Evolutionary conservation across 1,140 invertebrate genomes (phyloP).

Genomic region (Atta texana): DNA sequence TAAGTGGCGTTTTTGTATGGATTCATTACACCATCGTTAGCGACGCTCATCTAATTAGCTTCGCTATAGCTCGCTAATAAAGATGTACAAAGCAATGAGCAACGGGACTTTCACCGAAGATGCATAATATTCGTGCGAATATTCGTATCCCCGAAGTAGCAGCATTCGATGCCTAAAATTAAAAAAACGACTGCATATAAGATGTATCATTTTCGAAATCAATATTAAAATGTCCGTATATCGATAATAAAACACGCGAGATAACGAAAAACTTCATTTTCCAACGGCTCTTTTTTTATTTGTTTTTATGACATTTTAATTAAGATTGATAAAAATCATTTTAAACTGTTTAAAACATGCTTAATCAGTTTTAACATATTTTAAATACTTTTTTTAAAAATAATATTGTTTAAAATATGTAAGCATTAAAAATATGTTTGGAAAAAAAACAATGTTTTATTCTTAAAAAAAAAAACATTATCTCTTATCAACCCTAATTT

Average conservation of each 20-base stretch:
- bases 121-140: slow-evolving; percentile 27
- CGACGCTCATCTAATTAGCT: slow-evolving; percentile 56
- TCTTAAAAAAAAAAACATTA: too few species aligned
- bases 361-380: too few species aligned
- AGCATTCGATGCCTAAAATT: slow-evolving; percentile 75
- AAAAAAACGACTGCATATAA: slow-evolving; percentile 78
- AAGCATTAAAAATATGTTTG: too few species aligned
- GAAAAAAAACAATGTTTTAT: too few species aligned
- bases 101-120: slow-evolving; percentile 29
- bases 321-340: too few species aligned
- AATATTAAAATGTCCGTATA: slow-evolving; percentile 78
- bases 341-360: too few species aligned
- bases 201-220: slow-evolving; percentile 70
- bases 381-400: too few species aligned
- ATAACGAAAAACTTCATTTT: slow-evolving; percentile 81
- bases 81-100: slow-evolving; percentile 35
- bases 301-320: not conserved
- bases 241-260: slow-evolving; percentile 81
- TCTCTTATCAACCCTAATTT: too few species aligned
- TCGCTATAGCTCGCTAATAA: slow-evolving; percentile 52
- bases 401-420: too few species aligned
- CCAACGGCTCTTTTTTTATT: slow-evolving; percentile 41
- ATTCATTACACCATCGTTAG: slow-evolving; percentile 54
- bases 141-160: slow-evolving; percentile 75
- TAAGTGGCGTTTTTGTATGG: slow-evolving; percentile 37